Evolutionary conservation across 2,888 invertebrate species (phyloP).

Genomic region (Corythucha ciliata): DNA sequence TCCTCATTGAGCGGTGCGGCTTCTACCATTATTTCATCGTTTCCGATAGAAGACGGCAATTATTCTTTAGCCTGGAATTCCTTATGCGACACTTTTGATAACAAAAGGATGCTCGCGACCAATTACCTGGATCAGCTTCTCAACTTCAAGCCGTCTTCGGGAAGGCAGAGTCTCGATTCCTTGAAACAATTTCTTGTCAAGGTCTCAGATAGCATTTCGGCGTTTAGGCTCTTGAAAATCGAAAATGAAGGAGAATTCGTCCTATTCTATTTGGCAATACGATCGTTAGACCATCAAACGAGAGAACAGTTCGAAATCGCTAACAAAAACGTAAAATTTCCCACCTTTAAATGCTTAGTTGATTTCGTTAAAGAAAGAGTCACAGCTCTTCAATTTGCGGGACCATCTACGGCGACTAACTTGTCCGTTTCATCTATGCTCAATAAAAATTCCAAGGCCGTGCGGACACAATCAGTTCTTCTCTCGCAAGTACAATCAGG

Average conservation of each 20-base stretch:
- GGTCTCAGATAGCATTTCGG: conserved; percentile 15
- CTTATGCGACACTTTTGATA: conserved; percentile 15
- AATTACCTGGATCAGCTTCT: conserved; percentile 19
- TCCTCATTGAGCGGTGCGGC: conserved; percentile 8
- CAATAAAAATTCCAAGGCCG: too few species aligned
- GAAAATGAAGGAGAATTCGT: conserved; percentile 18
- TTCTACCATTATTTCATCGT: conserved; percentile 1
- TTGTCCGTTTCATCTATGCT: too few species aligned
- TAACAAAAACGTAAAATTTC: conserved; percentile 9
- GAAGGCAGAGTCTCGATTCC: conserved; percentile 3
- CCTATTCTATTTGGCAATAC: conserved; percentile 17
- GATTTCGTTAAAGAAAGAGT: conserved; percentile 12
- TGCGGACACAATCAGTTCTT: too few species aligned
- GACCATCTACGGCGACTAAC: too few species aligned
- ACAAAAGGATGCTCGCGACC: conserved; percentile 12
- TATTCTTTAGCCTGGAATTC: conserved; percentile 20
- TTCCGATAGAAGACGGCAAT: conserved; percentile 12
- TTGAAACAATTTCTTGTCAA: conserved; percentile 14
- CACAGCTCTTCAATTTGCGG: not conserved
- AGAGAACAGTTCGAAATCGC: conserved; percentile 21
- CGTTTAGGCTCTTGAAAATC: conserved; percentile 9
- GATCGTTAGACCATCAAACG: conserved; percentile 5
- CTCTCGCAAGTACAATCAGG: too few species aligned
- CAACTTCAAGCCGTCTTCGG: conserved; percentile 12
- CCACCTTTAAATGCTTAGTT: conserved; percentile 11